Evolutionary conservation across 2,113 vertebrate genomes (phyloP).

Genomic region (Xenopus borealis): DNA sequence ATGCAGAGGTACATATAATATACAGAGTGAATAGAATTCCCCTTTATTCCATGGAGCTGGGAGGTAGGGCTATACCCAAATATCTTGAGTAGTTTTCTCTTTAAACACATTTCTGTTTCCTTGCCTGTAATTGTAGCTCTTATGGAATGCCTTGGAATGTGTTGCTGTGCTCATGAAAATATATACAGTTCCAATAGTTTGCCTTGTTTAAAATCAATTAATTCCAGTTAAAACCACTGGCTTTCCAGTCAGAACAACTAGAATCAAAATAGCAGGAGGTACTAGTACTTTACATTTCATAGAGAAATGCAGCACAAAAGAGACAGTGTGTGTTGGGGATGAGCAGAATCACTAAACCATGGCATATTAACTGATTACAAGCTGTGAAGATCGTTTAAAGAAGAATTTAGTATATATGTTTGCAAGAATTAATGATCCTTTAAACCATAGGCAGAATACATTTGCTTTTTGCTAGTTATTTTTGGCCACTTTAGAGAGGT

Average conservation of each 20-base stretch:
- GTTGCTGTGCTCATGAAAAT: too few species aligned
- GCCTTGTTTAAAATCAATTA: background rate
- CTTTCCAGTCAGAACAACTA: background rate
- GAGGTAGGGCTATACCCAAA: too few species aligned
- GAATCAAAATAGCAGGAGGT: background rate
- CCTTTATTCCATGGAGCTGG: too few species aligned
- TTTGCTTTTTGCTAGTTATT: slow-evolving; percentile 39
- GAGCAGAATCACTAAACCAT: background rate
- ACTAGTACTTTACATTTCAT: background rate
- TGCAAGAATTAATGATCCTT: slow-evolving; percentile 43
- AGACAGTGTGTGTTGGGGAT: background rate
- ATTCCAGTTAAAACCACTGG: background rate
- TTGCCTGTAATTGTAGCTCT: too few species aligned
- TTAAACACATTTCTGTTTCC: too few species aligned
- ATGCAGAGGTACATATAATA: too few species aligned
- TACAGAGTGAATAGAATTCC: too few species aligned
- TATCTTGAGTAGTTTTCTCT: too few species aligned
- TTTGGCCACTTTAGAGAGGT: slow-evolving; percentile 34
- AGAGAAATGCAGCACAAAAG: background rate
- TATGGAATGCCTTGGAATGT: too few species aligned
- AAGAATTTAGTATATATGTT: slow-evolving; percentile 30
- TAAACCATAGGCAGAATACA: slow-evolving; percentile 32
- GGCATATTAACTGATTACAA: slow-evolving; percentile 21
- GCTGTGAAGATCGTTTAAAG: slow-evolving; percentile 34
- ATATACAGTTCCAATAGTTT: background rate